Percentiles rank a stretch among this genome's conserved stretches.
Conservation (phyloP, 2,113 vertebrate species). For the Verasper variegatus region DNA sequence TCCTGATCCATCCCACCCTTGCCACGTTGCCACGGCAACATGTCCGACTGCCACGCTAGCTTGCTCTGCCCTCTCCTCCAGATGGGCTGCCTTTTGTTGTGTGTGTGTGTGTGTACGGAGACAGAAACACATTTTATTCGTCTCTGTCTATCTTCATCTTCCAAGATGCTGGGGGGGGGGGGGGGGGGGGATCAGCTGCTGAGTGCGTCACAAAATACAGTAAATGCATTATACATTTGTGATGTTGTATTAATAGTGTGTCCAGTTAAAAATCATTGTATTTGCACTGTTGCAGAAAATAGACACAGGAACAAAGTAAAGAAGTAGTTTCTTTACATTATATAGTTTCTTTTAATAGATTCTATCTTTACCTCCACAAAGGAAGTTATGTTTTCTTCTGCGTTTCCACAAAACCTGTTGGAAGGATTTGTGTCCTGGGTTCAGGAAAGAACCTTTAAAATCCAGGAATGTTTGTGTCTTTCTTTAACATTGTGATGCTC, state of each 20-base stretch:
- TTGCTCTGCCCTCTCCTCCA: slow-evolving; percentile 69
- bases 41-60: slow-evolving; percentile 56
- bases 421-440: no score
- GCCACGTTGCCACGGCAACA: slow-evolving; percentile 71
- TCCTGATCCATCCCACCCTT: slow-evolving; percentile 59
- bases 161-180: slow-evolving; percentile 3
- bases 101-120: slow-evolving; percentile 11
- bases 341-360: neutral
- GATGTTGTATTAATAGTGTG: slow-evolving; percentile 6
- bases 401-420: no score
- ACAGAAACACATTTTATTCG: slow-evolving; percentile 30
- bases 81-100: slow-evolving; percentile 67
- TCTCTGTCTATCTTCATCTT: slow-evolving; percentile 5
- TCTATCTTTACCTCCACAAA: no score
- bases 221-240: neutral
- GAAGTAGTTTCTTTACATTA: neutral
- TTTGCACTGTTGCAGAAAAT: neutral
- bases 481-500: no score
- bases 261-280: no score
- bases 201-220: neutral
- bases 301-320: neutral
- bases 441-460: no score
- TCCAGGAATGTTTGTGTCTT: no score
- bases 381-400: no score
- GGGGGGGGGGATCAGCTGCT: neutral